These are phyloP conservation scores for Eugnorisma glareosa DNA, from an alignment of 2,888 invertebrate genomes.

Conservation along the genomic window DNA sequence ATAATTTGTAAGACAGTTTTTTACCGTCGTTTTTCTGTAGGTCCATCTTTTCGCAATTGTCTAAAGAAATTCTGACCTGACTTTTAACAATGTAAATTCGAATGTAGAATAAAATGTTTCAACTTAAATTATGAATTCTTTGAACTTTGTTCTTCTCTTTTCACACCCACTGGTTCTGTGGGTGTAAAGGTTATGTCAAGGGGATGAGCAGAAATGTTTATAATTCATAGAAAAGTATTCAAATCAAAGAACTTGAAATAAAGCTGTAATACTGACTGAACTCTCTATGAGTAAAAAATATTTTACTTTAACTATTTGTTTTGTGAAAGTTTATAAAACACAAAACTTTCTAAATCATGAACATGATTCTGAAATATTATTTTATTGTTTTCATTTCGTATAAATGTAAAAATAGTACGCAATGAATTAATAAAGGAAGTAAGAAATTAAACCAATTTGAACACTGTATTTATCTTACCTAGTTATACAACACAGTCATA, in stretches of 20 bases:
- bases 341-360: neutral
- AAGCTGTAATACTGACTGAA: neutral
- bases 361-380: neutral
- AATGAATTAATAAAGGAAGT: neutral
- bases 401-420: neutral
- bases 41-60: neutral
- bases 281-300: neutral
- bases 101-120: neutral
- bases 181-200: slow-evolving; percentile 6
- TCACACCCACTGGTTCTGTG: slow-evolving; percentile 5
- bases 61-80: neutral
- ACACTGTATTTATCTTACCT: neutral
- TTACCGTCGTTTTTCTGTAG: neutral
- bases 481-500: neutral
- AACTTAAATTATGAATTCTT: slow-evolving; percentile 15
- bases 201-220: neutral
- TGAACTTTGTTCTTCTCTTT: neutral
- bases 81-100: neutral
- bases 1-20: neutral
- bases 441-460: neutral
- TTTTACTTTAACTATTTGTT: neutral
- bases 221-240: neutral
- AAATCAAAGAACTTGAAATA: neutral
- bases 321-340: neutral
- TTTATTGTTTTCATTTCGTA: neutral